Conservation (phyloP, 2,113 vertebrate genomes). For the Tragelaphus scriptus region DNA sequence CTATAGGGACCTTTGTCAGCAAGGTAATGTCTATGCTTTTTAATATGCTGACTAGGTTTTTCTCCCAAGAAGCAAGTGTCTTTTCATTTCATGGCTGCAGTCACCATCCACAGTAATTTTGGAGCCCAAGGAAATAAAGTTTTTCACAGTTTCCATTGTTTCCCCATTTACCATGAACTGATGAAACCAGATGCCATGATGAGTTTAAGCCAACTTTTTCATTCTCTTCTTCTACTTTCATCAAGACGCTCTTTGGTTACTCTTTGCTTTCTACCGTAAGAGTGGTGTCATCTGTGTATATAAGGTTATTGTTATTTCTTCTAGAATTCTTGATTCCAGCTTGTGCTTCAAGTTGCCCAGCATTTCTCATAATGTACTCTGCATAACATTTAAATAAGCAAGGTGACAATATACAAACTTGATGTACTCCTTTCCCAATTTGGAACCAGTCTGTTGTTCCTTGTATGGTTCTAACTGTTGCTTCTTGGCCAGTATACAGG, state of each 20-base stretch:
- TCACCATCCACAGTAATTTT: neutral
- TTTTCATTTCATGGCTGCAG: neutral
- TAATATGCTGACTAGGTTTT: neutral
- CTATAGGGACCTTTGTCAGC: neutral
- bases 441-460: neutral
- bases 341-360: neutral
- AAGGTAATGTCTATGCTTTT: neutral
- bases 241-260: neutral
- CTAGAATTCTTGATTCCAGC: neutral
- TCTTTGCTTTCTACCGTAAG: neutral
- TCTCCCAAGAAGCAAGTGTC: neutral
- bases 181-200: neutral
- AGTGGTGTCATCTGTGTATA: neutral
- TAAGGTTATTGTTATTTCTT: neutral
- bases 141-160: neutral
- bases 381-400: neutral
- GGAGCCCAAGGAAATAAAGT: neutral
- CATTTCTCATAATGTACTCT: neutral
- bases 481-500: neutral
- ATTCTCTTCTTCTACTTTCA: neutral
- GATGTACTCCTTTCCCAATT: neutral
- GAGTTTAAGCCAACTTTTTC: neutral
- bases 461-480: neutral
- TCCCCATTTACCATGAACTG: neutral
- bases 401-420: neutral